Conservation (phyloP, 2,888 invertebrate species). For the Willowsia nigromaculata region DNA sequence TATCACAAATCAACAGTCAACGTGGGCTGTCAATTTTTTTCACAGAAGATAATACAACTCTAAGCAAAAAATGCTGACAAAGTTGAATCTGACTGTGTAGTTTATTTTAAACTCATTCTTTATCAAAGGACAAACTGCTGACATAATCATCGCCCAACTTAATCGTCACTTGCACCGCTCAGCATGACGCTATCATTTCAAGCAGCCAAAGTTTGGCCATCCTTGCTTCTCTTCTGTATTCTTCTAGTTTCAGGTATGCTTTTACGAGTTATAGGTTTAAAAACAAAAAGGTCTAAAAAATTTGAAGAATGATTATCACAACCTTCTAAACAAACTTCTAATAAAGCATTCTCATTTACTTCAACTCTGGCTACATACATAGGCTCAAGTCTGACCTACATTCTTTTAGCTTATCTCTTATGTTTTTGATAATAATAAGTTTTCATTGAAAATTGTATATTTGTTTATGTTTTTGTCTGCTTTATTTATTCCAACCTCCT, state of each 20-base stretch:
- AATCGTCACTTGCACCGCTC: neutral
- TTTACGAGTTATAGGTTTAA: neutral
- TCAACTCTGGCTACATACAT: too few relatives aligned
- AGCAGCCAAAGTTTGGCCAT: conserved; percentile 62
- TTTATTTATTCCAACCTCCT: neutral
- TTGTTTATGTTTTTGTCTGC: neutral
- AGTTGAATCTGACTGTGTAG: conserved; percentile 4
- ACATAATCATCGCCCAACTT: conserved; percentile 17
- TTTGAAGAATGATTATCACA: neutral
- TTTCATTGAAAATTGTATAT: neutral
- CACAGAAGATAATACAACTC: neutral
- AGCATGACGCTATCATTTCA: conserved; percentile 60
- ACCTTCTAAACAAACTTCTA: neutral
- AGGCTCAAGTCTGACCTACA: too few relatives aligned
- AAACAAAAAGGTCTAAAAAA: neutral
- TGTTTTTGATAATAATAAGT: neutral
- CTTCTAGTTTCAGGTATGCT: conserved; percentile 71
- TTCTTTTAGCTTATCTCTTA: too few relatives aligned
- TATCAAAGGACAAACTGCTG: conserved; percentile 17
- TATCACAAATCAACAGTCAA: neutral
- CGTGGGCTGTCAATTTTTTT: neutral
- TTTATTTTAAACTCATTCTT: neutral
- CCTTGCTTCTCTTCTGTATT: conserved; percentile 70
- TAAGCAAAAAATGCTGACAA: conserved; percentile 33
- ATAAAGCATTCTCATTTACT: too few relatives aligned